These are phyloP conservation scores for Hippopotamus amphibius DNA, from an alignment of 2,113 vertebrate genomes.

Conservation along the genomic window DNA sequence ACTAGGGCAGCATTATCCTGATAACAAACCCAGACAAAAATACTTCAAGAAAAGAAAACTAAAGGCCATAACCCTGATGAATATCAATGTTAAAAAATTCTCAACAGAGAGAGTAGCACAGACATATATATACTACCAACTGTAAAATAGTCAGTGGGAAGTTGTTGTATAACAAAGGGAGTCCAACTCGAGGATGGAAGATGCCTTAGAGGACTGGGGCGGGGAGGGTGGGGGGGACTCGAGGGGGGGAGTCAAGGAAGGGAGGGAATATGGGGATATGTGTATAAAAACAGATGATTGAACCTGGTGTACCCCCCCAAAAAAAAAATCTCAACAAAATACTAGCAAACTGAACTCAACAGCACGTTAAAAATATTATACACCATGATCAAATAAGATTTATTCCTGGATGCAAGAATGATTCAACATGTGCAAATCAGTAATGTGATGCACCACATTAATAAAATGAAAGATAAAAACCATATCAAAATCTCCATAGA, in stretches of 20 bases:
- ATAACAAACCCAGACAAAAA: background rate
- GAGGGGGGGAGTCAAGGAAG: too few species aligned
- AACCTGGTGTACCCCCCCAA: background rate
- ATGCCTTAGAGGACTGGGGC: too few species aligned
- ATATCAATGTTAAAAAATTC: background rate
- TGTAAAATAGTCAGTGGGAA: too few species aligned
- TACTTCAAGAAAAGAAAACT: background rate
- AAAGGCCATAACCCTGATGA: background rate
- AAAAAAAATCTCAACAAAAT: background rate
- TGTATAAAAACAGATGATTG: too few species aligned
- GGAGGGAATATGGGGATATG: too few species aligned
- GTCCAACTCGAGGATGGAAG: too few species aligned
- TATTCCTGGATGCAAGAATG: background rate
- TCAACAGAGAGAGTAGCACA: too few species aligned
- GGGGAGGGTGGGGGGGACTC: too few species aligned
- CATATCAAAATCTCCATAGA: background rate
- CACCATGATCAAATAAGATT: background rate
- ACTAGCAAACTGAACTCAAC: background rate
- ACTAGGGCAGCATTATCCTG: background rate
- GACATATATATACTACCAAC: too few species aligned
- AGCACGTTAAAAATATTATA: background rate
- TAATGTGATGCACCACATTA: background rate
- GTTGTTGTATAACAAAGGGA: too few species aligned
- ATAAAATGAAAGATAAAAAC: background rate
- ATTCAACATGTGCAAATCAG: background rate